Conservation (phyloP, 1,140 invertebrate species). For the Neelides sp. region DNA sequence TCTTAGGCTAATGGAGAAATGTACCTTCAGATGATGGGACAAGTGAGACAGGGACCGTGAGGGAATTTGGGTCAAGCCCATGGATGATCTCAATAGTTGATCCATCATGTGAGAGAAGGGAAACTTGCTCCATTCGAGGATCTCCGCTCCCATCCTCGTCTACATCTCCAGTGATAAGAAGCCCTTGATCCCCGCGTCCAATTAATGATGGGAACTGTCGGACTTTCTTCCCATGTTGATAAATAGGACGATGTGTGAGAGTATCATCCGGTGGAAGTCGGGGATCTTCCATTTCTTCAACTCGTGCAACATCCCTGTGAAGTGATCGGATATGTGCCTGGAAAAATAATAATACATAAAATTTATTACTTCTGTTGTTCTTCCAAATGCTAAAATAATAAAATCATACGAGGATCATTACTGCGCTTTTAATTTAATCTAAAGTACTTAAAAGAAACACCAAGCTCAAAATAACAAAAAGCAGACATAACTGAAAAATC, state of each 20-base stretch:
- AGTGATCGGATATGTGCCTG: slow-evolving; percentile 48
- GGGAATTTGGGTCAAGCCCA: slow-evolving; percentile 12
- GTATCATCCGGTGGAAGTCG: slow-evolving; percentile 21
- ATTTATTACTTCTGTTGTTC: no score
- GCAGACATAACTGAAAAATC: no score
- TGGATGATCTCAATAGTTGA: slow-evolving; percentile 24
- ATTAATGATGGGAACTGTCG: slow-evolving; percentile 21
- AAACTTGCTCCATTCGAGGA: slow-evolving; percentile 14
- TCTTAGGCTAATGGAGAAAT: background rate
- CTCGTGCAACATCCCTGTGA: slow-evolving; percentile 42
- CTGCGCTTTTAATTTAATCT: no score
- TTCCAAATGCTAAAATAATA: no score
- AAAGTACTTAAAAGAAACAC: no score
- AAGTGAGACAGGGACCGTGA: slow-evolving; percentile 16
- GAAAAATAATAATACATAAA: no score
- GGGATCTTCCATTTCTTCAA: slow-evolving; percentile 31
- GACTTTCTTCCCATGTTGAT: slow-evolving; percentile 13
- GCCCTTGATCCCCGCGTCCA: slow-evolving; percentile 16
- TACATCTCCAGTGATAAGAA: slow-evolving; percentile 12
- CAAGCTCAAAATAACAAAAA: no score
- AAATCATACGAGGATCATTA: no score
- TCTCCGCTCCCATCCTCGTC: slow-evolving; percentile 6
- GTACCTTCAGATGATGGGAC: slow-evolving; percentile 28
- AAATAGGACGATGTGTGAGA: slow-evolving; percentile 29
- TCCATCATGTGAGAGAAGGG: slow-evolving; percentile 20